phyloP scores from a whole-genome alignment of 2,797 vertebrate genomes.

The Adelosebastes latens region DNA sequence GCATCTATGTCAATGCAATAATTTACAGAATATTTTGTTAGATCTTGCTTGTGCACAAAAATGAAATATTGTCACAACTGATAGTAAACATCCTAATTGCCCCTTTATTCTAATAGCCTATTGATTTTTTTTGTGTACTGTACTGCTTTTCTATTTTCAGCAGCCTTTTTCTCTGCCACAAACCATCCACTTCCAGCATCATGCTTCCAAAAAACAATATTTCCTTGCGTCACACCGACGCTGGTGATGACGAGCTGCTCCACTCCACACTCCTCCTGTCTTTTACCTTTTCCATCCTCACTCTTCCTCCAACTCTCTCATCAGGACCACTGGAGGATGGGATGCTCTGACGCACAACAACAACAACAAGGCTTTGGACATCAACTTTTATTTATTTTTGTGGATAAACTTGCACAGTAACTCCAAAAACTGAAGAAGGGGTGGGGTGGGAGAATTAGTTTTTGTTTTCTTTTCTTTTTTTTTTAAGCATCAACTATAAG shows the following conservation, averaged over 20 bases:
- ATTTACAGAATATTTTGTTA: no score
- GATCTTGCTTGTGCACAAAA: not conserved
- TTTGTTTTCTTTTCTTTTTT: conserved; percentile 22
- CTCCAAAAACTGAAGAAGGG: not conserved
- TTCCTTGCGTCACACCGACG: conserved; percentile 77
- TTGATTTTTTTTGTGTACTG: not conserved
- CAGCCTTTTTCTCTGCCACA: not conserved
- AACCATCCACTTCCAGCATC: conserved; percentile 13
- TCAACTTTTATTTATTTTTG: conserved; percentile 47
- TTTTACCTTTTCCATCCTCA: conserved; percentile 61
- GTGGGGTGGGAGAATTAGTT: conserved; percentile 16
- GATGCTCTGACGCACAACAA: conserved; percentile 16
- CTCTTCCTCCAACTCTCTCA: conserved; percentile 66
- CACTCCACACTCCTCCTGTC: conserved; percentile 67
- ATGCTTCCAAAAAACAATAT: conserved; percentile 55
- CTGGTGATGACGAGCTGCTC: conserved; percentile 67
- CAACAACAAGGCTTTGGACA: not conserved
- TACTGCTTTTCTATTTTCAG: not conserved
- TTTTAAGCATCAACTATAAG: conserved; percentile 16
- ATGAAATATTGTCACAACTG: not conserved
- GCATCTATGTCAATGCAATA: no score
- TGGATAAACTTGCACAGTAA: not conserved
- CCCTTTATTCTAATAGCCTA: not conserved
- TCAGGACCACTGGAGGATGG: conserved; percentile 70
- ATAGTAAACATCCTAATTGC: not conserved